Evolutionary conservation across 2,888 invertebrate species (phyloP), one percentile per base, ranked within the genome.

Genomic region (Acrocera orbiculus): DNA sequence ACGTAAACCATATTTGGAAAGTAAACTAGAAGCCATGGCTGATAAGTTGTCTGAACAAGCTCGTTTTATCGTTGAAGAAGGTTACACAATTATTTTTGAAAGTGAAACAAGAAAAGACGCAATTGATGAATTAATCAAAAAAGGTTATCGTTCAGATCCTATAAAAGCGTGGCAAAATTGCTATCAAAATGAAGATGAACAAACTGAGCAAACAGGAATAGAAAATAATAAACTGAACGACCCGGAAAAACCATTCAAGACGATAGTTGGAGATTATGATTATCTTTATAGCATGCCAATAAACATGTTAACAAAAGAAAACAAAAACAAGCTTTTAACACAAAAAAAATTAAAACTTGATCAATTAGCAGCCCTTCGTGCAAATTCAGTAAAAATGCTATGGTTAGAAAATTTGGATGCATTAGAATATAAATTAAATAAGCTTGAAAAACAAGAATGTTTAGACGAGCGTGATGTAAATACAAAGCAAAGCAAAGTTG

Each of bases 281-380:
- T 98, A 98, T 58, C 67, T 98, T 27, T 68, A 98, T 38, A 86
- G 87, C 13, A 90, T 96, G 92, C 77, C 83, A 0, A 76, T 96
- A 75, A n/a, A n/a, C n/a, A n/a, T n/a, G n/a, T n/a, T n/a, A n/a
- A n/a, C n/a, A n/a, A n/a, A n/a, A n/a, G n/a, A n/a, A n/a, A n/a
- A n/a, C n/a, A n/a, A n/a, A n/a, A n/a, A n/a, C n/a, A n/a, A n/a
- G n/a, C n/a, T n/a, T n/a, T n/a, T n/a, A n/a, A n/a, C n/a, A n/a
- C n/a, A n/a, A n/a, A n/a, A n/a, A n/a, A n/a, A n/a, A n/a, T n/a
- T n/a, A n/a, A n/a, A n/a, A n/a, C n/a, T n/a, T n/a, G n/a, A n/a
- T n/a, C n/a, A n/a, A n/a, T n/a, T n/a, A n/a, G n/a, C n/a, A n/a
- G n/a, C n/a, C n/a, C n/a, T n/a, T n/a, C n/a, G n/a, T n/a, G n/a